Conservation (phyloP, 2,888 invertebrate species). For the Nasonovia ribisnigri region DNA sequence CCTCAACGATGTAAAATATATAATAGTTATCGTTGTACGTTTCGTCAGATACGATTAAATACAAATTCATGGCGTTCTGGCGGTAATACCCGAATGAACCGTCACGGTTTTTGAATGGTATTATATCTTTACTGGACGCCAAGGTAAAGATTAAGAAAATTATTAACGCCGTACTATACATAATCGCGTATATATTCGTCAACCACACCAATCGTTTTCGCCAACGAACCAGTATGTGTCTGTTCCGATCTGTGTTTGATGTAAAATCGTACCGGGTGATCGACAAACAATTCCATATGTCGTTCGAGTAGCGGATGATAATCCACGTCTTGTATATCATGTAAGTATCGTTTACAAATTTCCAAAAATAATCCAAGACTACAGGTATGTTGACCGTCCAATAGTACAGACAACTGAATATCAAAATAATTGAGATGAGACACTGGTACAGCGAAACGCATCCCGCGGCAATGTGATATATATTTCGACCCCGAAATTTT, state of each 20-base stretch:
- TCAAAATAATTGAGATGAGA: neutral
- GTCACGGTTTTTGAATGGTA: neutral
- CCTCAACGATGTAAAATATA: too few relatives aligned
- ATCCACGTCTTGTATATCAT: neutral
- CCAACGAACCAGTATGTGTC: neutral
- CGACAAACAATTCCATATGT: neutral
- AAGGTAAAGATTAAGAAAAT: rapidly evolving
- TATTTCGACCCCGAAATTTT: neutral
- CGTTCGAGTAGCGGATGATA: neutral
- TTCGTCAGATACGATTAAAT: too few relatives aligned
- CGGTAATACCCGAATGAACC: neutral
- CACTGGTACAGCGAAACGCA: neutral
- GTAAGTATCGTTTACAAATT: rapidly evolving
- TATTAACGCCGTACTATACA: rapidly evolving
- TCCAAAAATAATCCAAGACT: neutral
- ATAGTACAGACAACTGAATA: neutral
- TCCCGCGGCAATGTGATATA: neutral
- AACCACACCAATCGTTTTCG: neutral
- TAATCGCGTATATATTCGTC: rapidly evolving
- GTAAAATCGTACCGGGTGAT: neutral
- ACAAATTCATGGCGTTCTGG: too few relatives aligned
- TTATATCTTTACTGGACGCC: neutral
- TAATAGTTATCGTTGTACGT: too few relatives aligned
- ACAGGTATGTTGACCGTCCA: neutral
- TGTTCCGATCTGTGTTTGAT: rapidly evolving